phyloP scores from a whole-genome alignment of 2,888 invertebrate genomes.

The Chrysina gloriosa region DNA sequence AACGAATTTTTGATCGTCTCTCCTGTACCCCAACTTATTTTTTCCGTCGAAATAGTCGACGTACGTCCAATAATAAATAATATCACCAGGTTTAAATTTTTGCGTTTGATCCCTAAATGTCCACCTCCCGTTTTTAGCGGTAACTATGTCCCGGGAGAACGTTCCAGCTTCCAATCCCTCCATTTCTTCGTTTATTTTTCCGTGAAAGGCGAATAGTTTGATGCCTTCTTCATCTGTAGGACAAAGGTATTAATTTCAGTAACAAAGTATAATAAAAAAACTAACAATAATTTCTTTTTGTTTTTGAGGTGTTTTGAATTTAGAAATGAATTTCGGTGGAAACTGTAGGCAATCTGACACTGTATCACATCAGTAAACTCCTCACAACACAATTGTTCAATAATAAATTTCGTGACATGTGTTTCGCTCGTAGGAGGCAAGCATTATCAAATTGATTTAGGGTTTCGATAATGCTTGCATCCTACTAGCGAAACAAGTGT shows the following conservation, averaged over 20 bases:
- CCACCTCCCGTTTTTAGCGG: conserved; percentile 74
- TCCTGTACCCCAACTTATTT: conserved; percentile 69
- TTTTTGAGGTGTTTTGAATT: no score
- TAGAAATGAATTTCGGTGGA: no score
- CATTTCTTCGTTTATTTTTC: conserved; percentile 79
- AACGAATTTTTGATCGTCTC: conserved; percentile 71
- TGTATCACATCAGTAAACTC: no score
- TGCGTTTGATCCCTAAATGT: conserved; percentile 72
- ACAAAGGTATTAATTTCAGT: background rate
- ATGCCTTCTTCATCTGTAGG: conserved; percentile 72
- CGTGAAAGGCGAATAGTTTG: conserved; percentile 79
- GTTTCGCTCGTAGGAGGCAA: no score
- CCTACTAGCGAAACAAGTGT: no score
- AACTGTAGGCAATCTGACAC: no score
- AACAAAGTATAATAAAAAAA: no score
- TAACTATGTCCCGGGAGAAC: conserved; percentile 73
- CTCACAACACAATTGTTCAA: no score
- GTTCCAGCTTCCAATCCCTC: conserved; percentile 76
- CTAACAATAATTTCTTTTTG: no score
- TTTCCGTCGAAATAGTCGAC: conserved; percentile 73
- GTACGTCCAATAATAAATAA: conserved; percentile 81
- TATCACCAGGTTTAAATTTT: conserved; percentile 73
- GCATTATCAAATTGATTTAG: no score
- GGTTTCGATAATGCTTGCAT: no score
- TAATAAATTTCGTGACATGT: no score